Percentiles rank a stretch among this genome's conserved stretches.
phyloP scores from a whole-genome alignment of 2,113 vertebrate genomes.

The Nansenia antarctica region DNA sequence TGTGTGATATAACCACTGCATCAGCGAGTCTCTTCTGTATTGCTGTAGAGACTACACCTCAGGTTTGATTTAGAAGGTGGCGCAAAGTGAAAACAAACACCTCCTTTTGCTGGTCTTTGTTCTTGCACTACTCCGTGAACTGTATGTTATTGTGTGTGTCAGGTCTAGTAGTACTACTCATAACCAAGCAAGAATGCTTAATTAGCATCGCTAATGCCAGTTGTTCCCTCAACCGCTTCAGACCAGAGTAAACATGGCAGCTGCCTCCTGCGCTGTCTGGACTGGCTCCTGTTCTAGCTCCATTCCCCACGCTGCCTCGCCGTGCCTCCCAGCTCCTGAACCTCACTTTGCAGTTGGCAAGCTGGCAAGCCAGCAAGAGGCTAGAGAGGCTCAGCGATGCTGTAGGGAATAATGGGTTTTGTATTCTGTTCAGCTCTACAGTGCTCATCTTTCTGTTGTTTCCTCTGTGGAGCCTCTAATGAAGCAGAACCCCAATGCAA shows the following conservation, averaged over 20 bases:
- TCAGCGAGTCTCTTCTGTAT: not conserved
- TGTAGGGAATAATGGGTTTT: constrained; percentile 48
- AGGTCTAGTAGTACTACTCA: not conserved
- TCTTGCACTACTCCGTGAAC: too few species aligned
- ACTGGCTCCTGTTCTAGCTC: constrained; percentile 20
- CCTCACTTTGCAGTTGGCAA: not conserved
- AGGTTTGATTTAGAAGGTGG: not conserved
- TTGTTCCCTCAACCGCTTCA: too few species aligned
- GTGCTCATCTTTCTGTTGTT: not conserved
- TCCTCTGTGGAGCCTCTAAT: constrained; percentile 21
- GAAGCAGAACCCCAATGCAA: constrained; percentile 23
- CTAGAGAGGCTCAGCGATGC: constrained; percentile 9
- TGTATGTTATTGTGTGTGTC: not conserved
- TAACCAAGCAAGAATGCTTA: too few species aligned
- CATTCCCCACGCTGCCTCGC: constrained; percentile 16
- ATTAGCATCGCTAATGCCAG: too few species aligned
- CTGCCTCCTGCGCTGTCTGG: constrained; percentile 9
- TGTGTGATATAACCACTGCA: not conserved
- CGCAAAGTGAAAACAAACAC: too few species aligned
- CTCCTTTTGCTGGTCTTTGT: too few species aligned
- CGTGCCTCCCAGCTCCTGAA: not conserved
- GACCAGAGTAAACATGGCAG: constrained; percentile 17
- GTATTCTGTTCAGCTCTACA: constrained; percentile 20
- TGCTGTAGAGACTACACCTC: not conserved
- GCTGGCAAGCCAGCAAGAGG: not conserved